Evolutionary conservation across 37 sponge, comb jelly and placozoan species (phyloP).

Genomic region (Amphimedon queenslandica): DNA sequence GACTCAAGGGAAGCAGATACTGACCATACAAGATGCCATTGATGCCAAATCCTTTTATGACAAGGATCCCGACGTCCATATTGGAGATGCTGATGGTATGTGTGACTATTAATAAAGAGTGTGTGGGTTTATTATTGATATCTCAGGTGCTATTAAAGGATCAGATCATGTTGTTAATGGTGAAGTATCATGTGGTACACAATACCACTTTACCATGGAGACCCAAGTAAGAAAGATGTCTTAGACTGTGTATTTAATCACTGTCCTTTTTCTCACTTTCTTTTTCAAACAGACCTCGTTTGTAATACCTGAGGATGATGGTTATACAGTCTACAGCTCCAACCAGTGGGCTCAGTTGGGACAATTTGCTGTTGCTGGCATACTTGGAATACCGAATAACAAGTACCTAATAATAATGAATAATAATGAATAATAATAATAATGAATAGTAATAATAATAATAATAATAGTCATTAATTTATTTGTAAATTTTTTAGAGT

Average conservation of each 20-base stretch:
- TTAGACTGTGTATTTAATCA: neutral
- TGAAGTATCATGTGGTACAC: slow-evolving; percentile 50
- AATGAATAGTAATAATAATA: too few relatives aligned
- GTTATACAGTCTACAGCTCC: slow-evolving; percentile 46
- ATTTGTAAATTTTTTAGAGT: slow-evolving; percentile 31
- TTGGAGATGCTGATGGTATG: slow-evolving; percentile 1
- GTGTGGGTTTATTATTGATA: neutral
- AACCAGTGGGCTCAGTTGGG: slow-evolving; percentile 45
- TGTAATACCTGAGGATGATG: slow-evolving; percentile 59
- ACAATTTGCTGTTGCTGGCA: slow-evolving; percentile 54
- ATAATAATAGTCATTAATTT: neutral
- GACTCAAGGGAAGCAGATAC: slow-evolving; percentile 45
- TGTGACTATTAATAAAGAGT: neutral
- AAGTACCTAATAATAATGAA: slow-evolving; percentile 7
- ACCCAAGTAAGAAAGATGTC: slow-evolving; percentile 43
- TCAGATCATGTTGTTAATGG: slow-evolving; percentile 55
- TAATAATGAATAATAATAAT: too few relatives aligned
- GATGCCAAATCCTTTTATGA: neutral
- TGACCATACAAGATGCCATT: slow-evolving; percentile 50
- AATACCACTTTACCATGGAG: slow-evolving; percentile 73
- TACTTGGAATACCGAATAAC: slow-evolving; percentile 52
- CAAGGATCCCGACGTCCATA: neutral
- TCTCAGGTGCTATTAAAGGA: slow-evolving; percentile 48
- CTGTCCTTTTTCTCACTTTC: neutral
- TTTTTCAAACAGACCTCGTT: slow-evolving; percentile 35